Evolutionary conservation across 1,140 invertebrate species (phyloP), one percentile per base, ranked within the genome.

Genomic region (Orchestia grillus): DNA sequence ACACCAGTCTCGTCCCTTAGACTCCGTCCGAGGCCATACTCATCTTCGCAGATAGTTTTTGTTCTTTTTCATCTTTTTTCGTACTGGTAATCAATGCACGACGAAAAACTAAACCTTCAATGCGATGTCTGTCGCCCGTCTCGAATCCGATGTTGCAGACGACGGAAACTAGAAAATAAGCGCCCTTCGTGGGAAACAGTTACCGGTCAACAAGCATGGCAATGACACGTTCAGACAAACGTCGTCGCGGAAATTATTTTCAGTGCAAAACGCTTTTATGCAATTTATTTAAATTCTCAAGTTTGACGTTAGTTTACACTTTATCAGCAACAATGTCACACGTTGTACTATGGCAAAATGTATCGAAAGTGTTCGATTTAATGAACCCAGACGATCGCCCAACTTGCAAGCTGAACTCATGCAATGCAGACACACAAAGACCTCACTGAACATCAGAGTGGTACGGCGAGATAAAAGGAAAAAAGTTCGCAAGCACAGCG

Each of bases 201-300:
- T 90, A 90, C 43, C 15, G n/a, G 88, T 42, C 88, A 90, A 90
- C 88, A 90, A 90, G 88, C 88, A 90, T 28, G 36, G 88, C n/a
- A 90, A 90, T 90, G n/a, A 44, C n/a, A 44, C n/a, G 88, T 44
- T 41, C 88, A 90, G 88, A 90, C 41, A 90, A 90, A 90, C n/a
- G n/a, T 42, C 43, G 43, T 36, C n/a, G 88, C 3, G 41, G n/a
- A 41, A 90, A 42, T 90, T 44, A 90, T 42, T 11, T 42, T 90
- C 41, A 16, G 15, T 43, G 88, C 42, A 11, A 90, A 90, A 90
- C 62, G 28, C 62, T 77, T 42, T 90, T 28, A 0, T 43, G 42
- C 1, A 90, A 28, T 15, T 44, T 90, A 4, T 41, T 90, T 90
- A 28, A 44, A 15, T 19, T 42, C 43, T 41, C 28, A 42, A 41